phyloP scores from a whole-genome alignment of 2,113 vertebrate genomes.

The Tupaia tana region DNA sequence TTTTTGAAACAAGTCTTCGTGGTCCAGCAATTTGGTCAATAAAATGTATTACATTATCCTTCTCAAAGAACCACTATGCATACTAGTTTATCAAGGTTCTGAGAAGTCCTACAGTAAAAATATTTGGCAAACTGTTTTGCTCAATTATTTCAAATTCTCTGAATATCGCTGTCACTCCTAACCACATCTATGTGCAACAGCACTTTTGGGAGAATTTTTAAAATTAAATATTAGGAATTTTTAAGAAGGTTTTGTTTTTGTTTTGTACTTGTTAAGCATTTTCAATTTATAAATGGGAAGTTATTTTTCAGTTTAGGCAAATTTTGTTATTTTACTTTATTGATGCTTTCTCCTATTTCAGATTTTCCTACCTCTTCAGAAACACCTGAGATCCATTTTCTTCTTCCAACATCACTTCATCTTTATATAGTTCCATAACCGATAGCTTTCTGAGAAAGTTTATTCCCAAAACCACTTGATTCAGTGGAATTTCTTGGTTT shows the following conservation, averaged over 20 bases:
- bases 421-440: background rate
- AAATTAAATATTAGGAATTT: background rate
- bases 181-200: background rate
- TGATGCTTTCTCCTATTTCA: background rate
- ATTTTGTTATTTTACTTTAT: background rate
- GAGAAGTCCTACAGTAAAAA: background rate
- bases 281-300: background rate
- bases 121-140: background rate
- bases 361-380: background rate
- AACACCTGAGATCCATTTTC: background rate
- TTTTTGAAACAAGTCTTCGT: background rate
- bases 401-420: background rate
- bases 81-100: accelerated
- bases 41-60: background rate
- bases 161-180: background rate
- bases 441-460: background rate
- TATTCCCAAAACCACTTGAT: background rate
- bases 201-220: background rate
- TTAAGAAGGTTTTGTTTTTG: background rate
- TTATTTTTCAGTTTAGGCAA: background rate
- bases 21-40: background rate
- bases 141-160: background rate
- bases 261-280: background rate
- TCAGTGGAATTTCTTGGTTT: background rate
- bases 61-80: background rate